A percentile compares a stretch with the other conserved stretches of the same genome.
These are phyloP conservation scores for Rapana venosa DNA, from an alignment of 2,888 invertebrate species.

Conservation along the genomic window DNA sequence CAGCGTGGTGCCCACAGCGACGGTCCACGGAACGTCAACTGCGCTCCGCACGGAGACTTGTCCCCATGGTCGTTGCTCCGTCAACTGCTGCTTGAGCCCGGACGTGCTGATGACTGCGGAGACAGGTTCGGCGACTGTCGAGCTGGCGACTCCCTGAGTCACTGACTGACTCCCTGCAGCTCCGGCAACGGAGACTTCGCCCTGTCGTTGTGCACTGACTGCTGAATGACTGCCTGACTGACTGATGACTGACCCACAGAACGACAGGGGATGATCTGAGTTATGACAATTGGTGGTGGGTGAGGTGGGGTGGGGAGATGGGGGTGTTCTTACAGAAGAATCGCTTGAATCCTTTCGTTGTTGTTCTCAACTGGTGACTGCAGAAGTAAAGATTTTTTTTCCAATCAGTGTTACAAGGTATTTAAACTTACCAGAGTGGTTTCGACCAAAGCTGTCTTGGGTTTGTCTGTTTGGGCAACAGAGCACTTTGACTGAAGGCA, in stretches of 20 bases:
- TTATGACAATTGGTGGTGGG: neutral
- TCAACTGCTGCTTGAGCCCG: no score
- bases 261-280: neutral
- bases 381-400: neutral
- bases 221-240: neutral
- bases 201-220: neutral
- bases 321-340: no score
- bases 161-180: slow-evolving; percentile 21
- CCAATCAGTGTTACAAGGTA: neutral
- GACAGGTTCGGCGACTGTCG: slow-evolving; percentile 13
- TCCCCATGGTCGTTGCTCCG: no score
- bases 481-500: neutral
- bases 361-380: neutral
- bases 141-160: slow-evolving; percentile 25
- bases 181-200: neutral
- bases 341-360: neutral
- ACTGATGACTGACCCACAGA: no score
- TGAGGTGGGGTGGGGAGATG: no score
- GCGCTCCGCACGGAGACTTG: no score
- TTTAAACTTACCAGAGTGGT: neutral
- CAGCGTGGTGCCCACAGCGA: no score
- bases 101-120: no score
- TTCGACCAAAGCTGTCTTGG: neutral
- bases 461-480: neutral
- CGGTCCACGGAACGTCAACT: no score